Evolutionary conservation across 2,888 invertebrate species (phyloP).

Genomic region (Acheta domesticus): DNA sequence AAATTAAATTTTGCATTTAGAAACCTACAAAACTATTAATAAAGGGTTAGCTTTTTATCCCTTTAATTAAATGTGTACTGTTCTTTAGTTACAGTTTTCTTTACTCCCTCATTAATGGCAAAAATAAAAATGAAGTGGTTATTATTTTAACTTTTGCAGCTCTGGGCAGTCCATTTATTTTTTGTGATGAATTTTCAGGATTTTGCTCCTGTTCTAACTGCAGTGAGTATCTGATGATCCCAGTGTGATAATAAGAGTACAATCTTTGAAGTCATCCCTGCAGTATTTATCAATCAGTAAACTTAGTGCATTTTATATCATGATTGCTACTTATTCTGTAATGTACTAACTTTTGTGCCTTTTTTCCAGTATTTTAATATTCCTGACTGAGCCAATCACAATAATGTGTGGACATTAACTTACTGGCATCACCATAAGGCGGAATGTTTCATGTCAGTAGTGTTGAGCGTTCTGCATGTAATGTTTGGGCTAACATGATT

Average conservation of each 20-base stretch:
- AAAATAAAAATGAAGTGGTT: neutral
- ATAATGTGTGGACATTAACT: no score
- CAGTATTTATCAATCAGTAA: constrained; percentile 20
- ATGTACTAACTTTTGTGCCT: neutral
- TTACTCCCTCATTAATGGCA: neutral
- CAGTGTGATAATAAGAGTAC: constrained; percentile 3
- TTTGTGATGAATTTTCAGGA: constrained; percentile 48
- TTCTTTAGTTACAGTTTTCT: no score
- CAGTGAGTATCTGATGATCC: constrained; percentile 49
- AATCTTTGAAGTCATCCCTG: constrained; percentile 21
- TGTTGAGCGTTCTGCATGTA: no score
- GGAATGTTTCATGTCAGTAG: no score
- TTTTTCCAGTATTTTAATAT: no score
- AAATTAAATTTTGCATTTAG: no score
- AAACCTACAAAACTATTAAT: no score
- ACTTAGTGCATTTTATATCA: neutral
- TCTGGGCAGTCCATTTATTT: neutral
- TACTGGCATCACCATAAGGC: no score
- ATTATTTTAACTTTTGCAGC: neutral
- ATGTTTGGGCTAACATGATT: no score
- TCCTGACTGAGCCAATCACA: no score
- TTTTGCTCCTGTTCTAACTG: constrained; percentile 51
- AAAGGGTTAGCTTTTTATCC: no score
- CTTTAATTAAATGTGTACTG: no score
- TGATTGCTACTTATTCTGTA: neutral